phyloP scores from a whole-genome alignment of 2,797 vertebrate species.

The Darevskia nairensis region DNA sequence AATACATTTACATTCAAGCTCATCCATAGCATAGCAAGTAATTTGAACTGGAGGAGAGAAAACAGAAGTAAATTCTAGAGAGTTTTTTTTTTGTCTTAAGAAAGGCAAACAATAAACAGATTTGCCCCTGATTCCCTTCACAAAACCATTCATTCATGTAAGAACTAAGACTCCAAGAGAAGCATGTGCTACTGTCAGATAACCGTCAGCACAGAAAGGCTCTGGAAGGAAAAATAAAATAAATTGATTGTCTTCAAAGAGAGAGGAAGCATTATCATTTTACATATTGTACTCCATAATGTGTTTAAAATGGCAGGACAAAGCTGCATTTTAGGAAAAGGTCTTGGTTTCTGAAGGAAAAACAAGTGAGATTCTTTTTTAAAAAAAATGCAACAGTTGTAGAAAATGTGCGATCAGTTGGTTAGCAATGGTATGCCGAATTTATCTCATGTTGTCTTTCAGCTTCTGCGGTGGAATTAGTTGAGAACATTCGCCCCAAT shows the following conservation, averaged over 20 bases:
- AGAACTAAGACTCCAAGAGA: conserved; percentile 47
- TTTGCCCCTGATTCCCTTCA: background rate
- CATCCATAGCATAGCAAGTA: background rate
- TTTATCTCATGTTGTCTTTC: background rate
- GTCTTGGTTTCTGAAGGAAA: conserved; percentile 17
- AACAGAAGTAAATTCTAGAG: background rate
- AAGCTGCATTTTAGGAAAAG: conserved; percentile 41
- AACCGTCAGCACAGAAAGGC: conserved; percentile 40
- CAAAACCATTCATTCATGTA: conserved; percentile 44
- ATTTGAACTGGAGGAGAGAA: background rate
- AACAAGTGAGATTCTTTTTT: conserved; percentile 28
- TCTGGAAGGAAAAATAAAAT: conserved; percentile 20
- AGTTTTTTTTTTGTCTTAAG: background rate
- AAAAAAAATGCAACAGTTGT: conserved; percentile 6
- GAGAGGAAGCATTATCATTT: conserved; percentile 42
- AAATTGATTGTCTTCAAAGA: conserved; percentile 46
- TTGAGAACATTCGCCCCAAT: background rate
- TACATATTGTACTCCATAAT: conserved; percentile 48
- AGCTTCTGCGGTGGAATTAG: background rate
- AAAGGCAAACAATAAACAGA: conserved; percentile 34
- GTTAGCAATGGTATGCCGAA: background rate
- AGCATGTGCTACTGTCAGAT: conserved; percentile 41
- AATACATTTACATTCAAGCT: conserved; percentile 27
- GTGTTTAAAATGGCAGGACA: conserved; percentile 38
- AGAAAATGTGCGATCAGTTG: conserved; percentile 19